Base-by-base conservation (phyloP, 2,888 invertebrate species). In the Diogma glabrata region DNA sequence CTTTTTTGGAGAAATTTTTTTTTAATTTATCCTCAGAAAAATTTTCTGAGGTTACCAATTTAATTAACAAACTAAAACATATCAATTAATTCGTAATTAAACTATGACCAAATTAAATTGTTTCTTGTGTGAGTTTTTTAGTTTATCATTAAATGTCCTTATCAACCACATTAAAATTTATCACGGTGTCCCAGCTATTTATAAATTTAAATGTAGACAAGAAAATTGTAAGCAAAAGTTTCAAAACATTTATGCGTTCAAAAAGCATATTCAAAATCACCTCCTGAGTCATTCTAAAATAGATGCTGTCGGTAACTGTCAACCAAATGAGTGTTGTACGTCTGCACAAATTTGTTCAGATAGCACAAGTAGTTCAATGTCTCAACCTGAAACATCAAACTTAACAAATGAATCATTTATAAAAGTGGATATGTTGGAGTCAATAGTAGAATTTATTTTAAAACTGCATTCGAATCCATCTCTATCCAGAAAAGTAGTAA, bases 161-260 rank as follows among this genome's bases (percentile, higher is more conserved):
- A 36, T 36, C 16, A 10, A 36, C 14, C 36, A 36, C 17, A 17
- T n/a, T 17, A 36, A 36, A 36, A 36, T 14, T 36, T 36, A 17
- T 36, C 36, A 36, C 16, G 17, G 10, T 36, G 5, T 36, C 7
- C 36, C 36, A 7, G 33, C 33, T 33, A 36, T 36, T 36, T 36
- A 36, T 36, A 36, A 36, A 14, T 36, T 36, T 36, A 36, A 33
- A 33, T 33, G 33, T 33, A 33, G 33, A 10, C 33, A 33, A 33
- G 33, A 33, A 33, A 4, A 33, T 36, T 36, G 36, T 10, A 36
- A 14, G 10, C 36, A 36, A 36, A 36, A 36, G 17, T 36, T 36
- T 36, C 36, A 36, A 36, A 36, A 36, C 10, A 36, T 36, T n/a
- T n/a, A n/a, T n/a, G n/a, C n/a, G n/a, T n/a, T n/a, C n/a, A n/a